Evolutionary conservation across 1,140 invertebrate genomes (phyloP), one percentile per base, ranked within the genome.

Genomic region (Drosophila seguyi): DNA sequence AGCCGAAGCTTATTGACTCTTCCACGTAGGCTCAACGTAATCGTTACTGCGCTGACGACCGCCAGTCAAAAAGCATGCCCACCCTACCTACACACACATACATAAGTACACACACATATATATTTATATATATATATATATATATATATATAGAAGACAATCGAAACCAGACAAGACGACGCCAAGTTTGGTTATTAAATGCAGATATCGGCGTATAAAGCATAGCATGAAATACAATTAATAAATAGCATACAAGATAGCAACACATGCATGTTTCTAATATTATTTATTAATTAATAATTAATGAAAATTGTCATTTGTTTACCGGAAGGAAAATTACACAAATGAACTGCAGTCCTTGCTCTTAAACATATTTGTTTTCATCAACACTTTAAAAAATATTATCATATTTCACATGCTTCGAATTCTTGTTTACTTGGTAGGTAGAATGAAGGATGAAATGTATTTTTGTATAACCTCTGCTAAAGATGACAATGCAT

Each of bases 401-500:
- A 14, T 14, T 31, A 7, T 14, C 4, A 36, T 22, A 20, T 20
- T 34, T 36, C 18, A 20, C 18, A 36, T 34, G 31, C 7, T 36
- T 53, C 1, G 0, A 20, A 31, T 53, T 16, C 16, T 34, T 53
- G 13, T 53, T 53, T 52, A 20, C 18, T 16, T 20, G 18, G 7
- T 16, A 47, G 18, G 7, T 16, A 47, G 14, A 4, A 27, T 53
- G 13, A 10, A 36, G n/a, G 18, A 34, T 31, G 48, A 14, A 52
- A 34, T 53, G 31, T 36, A 8, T 10, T 53, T 36, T 22, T 55
- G 4, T 38, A 55, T n/a, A 22, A 36, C 20, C 16, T 55, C 34
- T 57, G 31, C 38, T 42, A 18, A 60, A 55, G 7, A 63, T 63
- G 61, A 34, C 53, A 63, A 42, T 60, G 61, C 61, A 63, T 63